Evolutionary conservation across 2,113 vertebrate genomes (phyloP).

Genomic region (Axis porcinus): DNA sequence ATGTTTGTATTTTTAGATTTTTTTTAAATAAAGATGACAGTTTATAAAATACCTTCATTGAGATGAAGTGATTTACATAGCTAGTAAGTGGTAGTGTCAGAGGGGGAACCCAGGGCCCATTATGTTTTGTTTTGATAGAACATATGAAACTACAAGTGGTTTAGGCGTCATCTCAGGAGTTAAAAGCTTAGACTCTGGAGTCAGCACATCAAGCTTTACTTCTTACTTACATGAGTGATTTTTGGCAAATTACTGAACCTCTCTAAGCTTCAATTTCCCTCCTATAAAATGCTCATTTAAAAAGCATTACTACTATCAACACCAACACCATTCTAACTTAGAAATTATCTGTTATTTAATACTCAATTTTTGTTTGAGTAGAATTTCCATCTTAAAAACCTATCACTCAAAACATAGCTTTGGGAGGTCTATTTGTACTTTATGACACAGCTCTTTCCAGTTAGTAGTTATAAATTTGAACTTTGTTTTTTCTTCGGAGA

Average conservation of each 20-base stretch:
- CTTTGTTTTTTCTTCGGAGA: slow-evolving; percentile 20
- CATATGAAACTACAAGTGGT: neutral
- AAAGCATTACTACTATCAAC: neutral
- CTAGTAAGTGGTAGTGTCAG: neutral
- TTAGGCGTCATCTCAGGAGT: neutral
- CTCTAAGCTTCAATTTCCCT: neutral
- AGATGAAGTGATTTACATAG: neutral
- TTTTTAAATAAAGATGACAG: neutral
- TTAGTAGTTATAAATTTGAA: neutral
- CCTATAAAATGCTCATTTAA: slow-evolving; percentile 5
- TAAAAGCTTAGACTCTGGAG: neutral
- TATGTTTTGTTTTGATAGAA: neutral
- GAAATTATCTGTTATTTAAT: slow-evolving; percentile 4
- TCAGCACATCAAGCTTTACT: neutral
- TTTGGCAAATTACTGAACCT: neutral
- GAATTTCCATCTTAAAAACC: neutral
- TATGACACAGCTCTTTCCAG: neutral
- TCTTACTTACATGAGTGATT: neutral
- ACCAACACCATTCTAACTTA: neutral
- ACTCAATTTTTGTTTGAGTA: neutral
- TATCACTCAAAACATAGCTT: neutral
- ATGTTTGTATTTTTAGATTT: neutral
- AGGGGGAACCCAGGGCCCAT: neutral
- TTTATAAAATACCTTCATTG: neutral
- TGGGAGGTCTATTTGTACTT: neutral